Base-by-base conservation (phyloP, 2,797 vertebrate species). In the Hydrocynus forskahlii region DNA sequence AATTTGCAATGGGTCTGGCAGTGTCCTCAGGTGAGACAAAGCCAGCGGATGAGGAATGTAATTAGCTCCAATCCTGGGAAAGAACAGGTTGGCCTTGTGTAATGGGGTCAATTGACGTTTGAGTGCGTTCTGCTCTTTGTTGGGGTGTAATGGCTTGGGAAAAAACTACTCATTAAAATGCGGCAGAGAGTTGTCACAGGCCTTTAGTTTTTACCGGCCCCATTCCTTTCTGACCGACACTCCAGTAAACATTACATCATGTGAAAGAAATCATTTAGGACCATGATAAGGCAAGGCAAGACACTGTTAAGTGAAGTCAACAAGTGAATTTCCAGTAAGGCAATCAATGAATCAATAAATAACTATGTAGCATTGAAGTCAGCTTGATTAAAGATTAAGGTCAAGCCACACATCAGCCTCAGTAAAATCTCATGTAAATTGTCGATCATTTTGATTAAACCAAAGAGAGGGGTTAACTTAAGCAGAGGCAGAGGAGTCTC, bases 71-170 rank as follows among this genome's bases (percentile, higher is more conserved):
- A 88, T 89, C 88, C 87, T 82, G 80, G 70, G 83, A 83, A 89
- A 86, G 85, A 87, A 75, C 63, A 71, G 21, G 79, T 80, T 82
- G 78, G 85, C 86, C 72, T 84, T 68, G 85, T 87, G 82, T 62
- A 54, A 84, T 86, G 87, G 88, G 91, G 90, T 92, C 89, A 92
- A 87, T 87, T 29, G 73, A 85, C 81, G 85, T 79, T 86, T 77
- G 72, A 87, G 55, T 68, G 66, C 17, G 29, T 68, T 80, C 68
- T 78, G n/a, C 64, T 85, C 79, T 80, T 79, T 73, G 35, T 79
- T 79, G 62, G 57, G 52, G 60, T 76, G 57, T 64, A 82, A 62
- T 70, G 62, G 68, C 13, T 66, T 67, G 43, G 35, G 48, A 68
- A 75, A 35, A 79, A 57, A 71, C 8, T 6, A 17, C 82, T 78